phyloP scores from a whole-genome alignment of 1,140 invertebrate genomes.

The Pseudomyrmex pallidus region DNA sequence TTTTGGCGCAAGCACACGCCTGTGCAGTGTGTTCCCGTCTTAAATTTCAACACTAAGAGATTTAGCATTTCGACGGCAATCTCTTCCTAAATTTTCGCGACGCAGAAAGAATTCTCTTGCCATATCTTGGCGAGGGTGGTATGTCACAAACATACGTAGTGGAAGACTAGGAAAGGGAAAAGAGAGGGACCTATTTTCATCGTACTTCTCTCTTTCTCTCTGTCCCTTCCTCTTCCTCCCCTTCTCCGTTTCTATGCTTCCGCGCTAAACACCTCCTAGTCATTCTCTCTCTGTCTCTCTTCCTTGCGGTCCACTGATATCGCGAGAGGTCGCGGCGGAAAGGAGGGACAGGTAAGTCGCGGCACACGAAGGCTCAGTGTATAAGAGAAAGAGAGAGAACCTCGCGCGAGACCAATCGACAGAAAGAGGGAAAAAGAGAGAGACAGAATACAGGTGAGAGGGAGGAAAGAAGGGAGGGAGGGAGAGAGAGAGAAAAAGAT shows the following conservation, averaged over 20 bases:
- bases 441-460: slow-evolving; percentile 51
- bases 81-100: slow-evolving; percentile 7
- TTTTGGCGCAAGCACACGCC: no score
- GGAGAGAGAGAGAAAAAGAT: slow-evolving; percentile 72
- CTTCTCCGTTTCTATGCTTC: slow-evolving; percentile 5
- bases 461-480: slow-evolving; percentile 45
- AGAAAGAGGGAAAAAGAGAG: slow-evolving; percentile 64
- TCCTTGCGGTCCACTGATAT: slow-evolving; percentile 64
- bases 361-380: slow-evolving; percentile 69
- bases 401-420: no score
- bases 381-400: slow-evolving; percentile 49
- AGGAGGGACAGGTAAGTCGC: slow-evolving; percentile 70
- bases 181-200: slow-evolving; percentile 69
- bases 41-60: slow-evolving; percentile 21
- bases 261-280: background rate
- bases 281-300: slow-evolving; percentile 26
- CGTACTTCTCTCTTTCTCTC: slow-evolving; percentile 48
- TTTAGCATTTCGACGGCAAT: background rate
- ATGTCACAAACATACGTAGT: slow-evolving; percentile 36
- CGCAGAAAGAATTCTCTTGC: slow-evolving; percentile 26
- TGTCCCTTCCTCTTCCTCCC: slow-evolving; percentile 5
- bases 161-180: slow-evolving; percentile 66
- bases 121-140: slow-evolving; percentile 60
- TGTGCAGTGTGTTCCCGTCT: slow-evolving; percentile 21
- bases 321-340: slow-evolving; percentile 73